A percentile compares a stretch with the other conserved stretches of the same genome.
These are phyloP conservation scores for Eretmochelys imbricata DNA, from an alignment of 2,113 vertebrate genomes.

Conservation along the genomic window DNA sequence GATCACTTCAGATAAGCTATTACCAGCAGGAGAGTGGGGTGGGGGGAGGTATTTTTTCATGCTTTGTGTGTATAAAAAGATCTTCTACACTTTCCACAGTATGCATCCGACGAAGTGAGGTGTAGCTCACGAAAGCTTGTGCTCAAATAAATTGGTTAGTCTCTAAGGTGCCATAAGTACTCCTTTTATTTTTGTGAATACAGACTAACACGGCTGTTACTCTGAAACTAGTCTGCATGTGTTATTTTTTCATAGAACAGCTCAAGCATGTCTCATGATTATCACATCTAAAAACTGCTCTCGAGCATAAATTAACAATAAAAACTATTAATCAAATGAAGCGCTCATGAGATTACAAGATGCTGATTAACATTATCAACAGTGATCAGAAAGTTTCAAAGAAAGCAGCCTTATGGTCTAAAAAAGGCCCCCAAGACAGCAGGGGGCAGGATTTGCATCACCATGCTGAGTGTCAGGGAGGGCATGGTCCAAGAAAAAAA, in stretches of 20 bases:
- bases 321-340: constrained; percentile 12
- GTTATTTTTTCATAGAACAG: constrained; percentile 22
- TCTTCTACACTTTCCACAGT: too few species aligned
- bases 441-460: background rate
- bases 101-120: too few species aligned
- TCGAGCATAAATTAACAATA: constrained; percentile 28
- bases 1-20: too few species aligned
- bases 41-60: too few species aligned
- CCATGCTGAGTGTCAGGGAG: background rate
- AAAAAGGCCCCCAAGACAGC: background rate
- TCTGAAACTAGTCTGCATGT: background rate
- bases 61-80: too few species aligned
- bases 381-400: background rate
- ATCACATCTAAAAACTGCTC: background rate
- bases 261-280: constrained; percentile 8
- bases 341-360: background rate
- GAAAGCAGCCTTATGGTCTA: background rate
- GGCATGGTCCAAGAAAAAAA: too few species aligned
- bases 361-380: background rate
- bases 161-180: too few species aligned
- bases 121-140: too few species aligned
- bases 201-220: too few species aligned
- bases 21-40: too few species aligned
- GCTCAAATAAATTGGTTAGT: too few species aligned
- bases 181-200: too few species aligned